phyloP scores from a whole-genome alignment of 2,797 vertebrate genomes.

The Tapera naevia region DNA sequence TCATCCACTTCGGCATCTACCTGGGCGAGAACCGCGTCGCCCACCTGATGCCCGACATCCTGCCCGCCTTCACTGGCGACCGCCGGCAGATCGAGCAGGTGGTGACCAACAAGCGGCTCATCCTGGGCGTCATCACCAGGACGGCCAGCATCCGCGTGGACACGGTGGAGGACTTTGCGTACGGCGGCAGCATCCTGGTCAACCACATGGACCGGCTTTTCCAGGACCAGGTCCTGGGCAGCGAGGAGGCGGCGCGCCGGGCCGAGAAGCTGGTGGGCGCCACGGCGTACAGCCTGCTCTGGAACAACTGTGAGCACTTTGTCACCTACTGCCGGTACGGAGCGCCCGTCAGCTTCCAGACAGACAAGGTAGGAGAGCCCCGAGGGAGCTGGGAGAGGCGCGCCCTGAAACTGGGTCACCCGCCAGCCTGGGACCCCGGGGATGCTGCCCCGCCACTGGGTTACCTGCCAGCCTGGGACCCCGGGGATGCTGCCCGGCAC shows the following conservation, averaged over 20 bases:
- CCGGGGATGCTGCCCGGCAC: too few species aligned
- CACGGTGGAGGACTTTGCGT: constrained; percentile 90
- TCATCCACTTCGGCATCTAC: constrained; percentile 98
- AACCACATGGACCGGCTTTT: constrained; percentile 89
- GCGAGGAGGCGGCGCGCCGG: constrained; percentile 87
- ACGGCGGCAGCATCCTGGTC: constrained; percentile 87
- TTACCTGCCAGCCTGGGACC: too few species aligned
- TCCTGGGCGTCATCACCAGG: constrained; percentile 87
- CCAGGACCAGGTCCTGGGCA: constrained; percentile 78
- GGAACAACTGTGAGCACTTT: constrained; percentile 99
- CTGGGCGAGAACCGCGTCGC: constrained; percentile 91
- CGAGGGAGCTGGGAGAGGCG: too few species aligned
- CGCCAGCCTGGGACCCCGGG: too few species aligned
- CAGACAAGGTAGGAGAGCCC: constrained; percentile 85
- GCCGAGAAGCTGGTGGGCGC: constrained; percentile 89
- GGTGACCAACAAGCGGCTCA: constrained; percentile 91
- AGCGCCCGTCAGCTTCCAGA: constrained; percentile 90
- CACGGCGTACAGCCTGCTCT: constrained; percentile 90
- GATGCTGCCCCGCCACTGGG: too few species aligned
- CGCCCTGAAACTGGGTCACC: too few species aligned
- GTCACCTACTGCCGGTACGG: constrained; percentile 97
- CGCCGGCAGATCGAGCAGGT: constrained; percentile 78
- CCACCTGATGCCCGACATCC: constrained; percentile 95
- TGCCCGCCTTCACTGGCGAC: constrained; percentile 82
- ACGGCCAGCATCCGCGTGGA: constrained; percentile 92